Base-by-base conservation (phyloP, 2,888 invertebrate species). In the Aspidiotus destructor region DNA sequence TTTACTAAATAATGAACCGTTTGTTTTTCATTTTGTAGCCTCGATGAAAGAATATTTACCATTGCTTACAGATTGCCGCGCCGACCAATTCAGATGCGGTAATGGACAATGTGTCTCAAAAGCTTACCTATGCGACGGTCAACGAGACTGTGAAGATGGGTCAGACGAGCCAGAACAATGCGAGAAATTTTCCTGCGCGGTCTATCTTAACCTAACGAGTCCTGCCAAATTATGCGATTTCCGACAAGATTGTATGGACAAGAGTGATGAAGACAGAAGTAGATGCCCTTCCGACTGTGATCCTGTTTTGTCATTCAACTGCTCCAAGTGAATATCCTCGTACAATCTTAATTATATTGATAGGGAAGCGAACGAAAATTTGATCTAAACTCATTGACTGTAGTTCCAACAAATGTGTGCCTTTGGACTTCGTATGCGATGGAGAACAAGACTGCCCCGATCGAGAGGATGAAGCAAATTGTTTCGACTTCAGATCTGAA, bases 221-320 rank as follows among this genome's bases (percentile, higher is more conserved):
- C 86, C 88, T 0, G 79, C 81, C 0, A 83, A 84, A 72, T 79
- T 91, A 7, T 92, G 92, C 75, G 89, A 92, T 74, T 89, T 89
- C 0, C 79, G 84, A 8, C 79, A 87, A 8, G 86, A 92, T 75
- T 92, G 92, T 74, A 78, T 82, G 71, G 90, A 92, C 75, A 85
- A 86, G 72, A 84, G 84, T 65, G 92, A 92, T 74, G 92, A 92
- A 75, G 41, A 70, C 17, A 40, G 48, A 13, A 15, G 8, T n/a
- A 62, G 9, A n/a, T 71, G 71, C 57, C 53, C 70, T 0, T 60
- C 62, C 0, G 16, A 52, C 8, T 71, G 60, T 16, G 15, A 60
- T 8, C 7, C 16, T 7, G 7, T 17, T 11, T 61, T 54, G n/a
- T n/a, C 44, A 17, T 68, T 61, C 52, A 60, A 53, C 41, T 68